A percentile compares a stretch with the other conserved stretches of the same genome.
These are phyloP conservation scores for Hestina assimilis DNA, from an alignment of 1,140 invertebrate species.

Conservation along the genomic window DNA sequence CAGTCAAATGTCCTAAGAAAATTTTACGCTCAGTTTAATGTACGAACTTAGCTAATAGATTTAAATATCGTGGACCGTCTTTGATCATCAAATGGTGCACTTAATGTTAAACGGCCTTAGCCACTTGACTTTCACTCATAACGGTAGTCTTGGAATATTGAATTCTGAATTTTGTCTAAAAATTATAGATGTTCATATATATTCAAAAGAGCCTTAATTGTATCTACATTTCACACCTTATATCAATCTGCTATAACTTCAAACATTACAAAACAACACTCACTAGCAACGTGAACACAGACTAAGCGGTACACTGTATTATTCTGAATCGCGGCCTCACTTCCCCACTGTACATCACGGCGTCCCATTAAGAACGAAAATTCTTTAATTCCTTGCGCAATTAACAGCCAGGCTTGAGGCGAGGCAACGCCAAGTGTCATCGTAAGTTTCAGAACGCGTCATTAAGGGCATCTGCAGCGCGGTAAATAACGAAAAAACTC, in stretches of 20 bases:
- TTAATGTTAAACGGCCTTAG: too few relatives aligned
- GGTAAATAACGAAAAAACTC: constrained; percentile 75
- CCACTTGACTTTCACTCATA: too few relatives aligned
- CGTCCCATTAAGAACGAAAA: constrained; percentile 67
- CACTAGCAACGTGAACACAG: neutral
- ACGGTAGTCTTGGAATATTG: too few relatives aligned
- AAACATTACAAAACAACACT: constrained; percentile 10
- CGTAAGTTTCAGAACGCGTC: constrained; percentile 76
- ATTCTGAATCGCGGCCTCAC: constrained; percentile 19
- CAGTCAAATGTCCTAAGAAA: constrained; percentile 22
- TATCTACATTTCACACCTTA: too few relatives aligned
- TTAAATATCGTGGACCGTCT: neutral
- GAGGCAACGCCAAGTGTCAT: constrained; percentile 72
- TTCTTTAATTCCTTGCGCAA: constrained; percentile 74
- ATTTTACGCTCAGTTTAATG: constrained; percentile 13
- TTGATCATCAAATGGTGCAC: neutral
- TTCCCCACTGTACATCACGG: constrained; percentile 44
- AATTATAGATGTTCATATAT: too few relatives aligned
- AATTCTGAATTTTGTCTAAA: too few relatives aligned
- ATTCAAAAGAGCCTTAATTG: too few relatives aligned
- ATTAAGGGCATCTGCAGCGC: constrained; percentile 76
- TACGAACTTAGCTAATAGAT: neutral
- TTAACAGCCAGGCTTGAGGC: constrained; percentile 57
- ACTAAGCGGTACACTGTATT: neutral
- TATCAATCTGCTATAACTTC: neutral